Base-by-base conservation (phyloP, 2,797 vertebrate species). In the Sylvia borin region DNA sequence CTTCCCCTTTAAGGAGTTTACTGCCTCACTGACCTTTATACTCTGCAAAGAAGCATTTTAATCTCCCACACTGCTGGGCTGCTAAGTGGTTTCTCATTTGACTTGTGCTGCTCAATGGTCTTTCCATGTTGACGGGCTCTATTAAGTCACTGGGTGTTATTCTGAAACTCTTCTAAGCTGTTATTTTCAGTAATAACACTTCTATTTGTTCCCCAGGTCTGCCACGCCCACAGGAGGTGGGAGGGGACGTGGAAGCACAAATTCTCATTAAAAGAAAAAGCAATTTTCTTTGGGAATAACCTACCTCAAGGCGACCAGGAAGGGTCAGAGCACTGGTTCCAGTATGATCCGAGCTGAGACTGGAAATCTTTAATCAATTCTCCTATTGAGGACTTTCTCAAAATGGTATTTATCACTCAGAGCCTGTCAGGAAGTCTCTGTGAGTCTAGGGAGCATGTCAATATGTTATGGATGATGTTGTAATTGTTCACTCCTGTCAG, bases 1-100 rank as follows among this genome's bases (percentile, higher is more conserved):
- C 94, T 97, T 96, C 90, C 77, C 80, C 92, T 97, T 97, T 97
- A 93, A 97, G 96, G 91, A 64, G 73, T 96, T 97, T 97, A 84
- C 95, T 96, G 96, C 97, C 94, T 98, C 94, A 32, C 91, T 97
- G 98, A 98, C 97, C 97, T 98, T 98, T 98, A 79, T 87, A 92
- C 91, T 89, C 95, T 89, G 94, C 95, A 96, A 96, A 98, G 96
- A 97, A 84, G 24, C 84, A 83, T 97, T 98, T 97, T 97, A 97
- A 97, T 97, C 96, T 93, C 91, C 77, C 93, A 79, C 43, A 57
- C 92, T 73, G 91, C 92, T 92, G 94, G 10, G 80, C 74, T 90
- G 91, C 96, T 97, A 97, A 98, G 95, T 96, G 96, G 80, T 97
- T 97, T 97, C 96, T 96, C 94, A 93, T 96, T 96, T 97, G 97